Conservation (phyloP, 2,113 vertebrate genomes). For the Cinclus mexicanus region DNA sequence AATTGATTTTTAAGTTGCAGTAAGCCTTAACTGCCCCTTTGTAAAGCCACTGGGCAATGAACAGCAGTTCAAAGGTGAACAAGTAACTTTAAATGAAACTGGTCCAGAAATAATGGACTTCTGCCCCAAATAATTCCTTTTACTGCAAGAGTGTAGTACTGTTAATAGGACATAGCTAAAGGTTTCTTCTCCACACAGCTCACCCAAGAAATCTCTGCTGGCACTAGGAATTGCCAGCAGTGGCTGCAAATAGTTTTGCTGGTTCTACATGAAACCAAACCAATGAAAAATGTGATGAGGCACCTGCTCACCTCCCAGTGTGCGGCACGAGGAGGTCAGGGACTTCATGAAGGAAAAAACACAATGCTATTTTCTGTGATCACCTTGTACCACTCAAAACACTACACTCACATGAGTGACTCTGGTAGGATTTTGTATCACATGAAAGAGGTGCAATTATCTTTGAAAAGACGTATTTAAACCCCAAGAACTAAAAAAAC, state of each 20-base stretch:
- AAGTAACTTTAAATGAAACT: not conserved
- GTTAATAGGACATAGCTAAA: not conserved
- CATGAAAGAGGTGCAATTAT: not conserved
- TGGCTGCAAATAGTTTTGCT: not conserved
- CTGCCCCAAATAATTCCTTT: not conserved
- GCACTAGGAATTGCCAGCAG: not conserved
- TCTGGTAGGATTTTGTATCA: not conserved
- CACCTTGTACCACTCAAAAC: not conserved
- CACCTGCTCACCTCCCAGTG: not conserved
- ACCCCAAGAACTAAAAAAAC: not conserved
- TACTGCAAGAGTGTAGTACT: not conserved
- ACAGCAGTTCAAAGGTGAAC: slow-evolving; percentile 11
- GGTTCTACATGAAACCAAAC: not conserved
- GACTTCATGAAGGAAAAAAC: not conserved
- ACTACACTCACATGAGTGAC: not conserved
- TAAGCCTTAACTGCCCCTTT: not conserved
- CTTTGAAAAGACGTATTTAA: not conserved
- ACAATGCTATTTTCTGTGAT: not conserved
- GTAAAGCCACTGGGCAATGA: not conserved
- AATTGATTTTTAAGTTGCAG: slow-evolving; percentile 42
- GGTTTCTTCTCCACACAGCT: not conserved
- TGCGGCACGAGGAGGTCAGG: not conserved
- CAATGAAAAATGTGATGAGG: not conserved
- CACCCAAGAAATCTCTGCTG: not conserved
- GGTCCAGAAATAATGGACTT: not conserved